Conservation (phyloP, 2,113 vertebrate species). For the Tachysurus fulvidraco region DNA sequence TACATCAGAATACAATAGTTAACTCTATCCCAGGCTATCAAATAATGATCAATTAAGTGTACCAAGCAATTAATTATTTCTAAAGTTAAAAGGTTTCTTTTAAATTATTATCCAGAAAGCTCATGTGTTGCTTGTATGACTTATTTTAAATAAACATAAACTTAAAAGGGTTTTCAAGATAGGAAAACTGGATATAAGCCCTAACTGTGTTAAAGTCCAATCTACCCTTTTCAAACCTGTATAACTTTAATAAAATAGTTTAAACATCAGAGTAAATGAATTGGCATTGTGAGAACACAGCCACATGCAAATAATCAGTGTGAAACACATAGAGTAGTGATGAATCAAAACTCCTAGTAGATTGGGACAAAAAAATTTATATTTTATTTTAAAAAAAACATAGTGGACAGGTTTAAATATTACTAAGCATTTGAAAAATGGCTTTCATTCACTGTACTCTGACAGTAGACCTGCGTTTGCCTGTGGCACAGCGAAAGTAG, state of each 20-base stretch:
- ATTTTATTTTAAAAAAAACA: background rate
- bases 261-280: background rate
- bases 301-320: background rate
- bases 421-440: background rate
- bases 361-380: background rate
- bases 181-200: no score
- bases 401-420: background rate
- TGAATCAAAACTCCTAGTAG: background rate
- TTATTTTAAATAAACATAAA: no score
- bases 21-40: no score
- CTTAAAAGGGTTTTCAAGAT: no score
- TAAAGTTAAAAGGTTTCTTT: no score
- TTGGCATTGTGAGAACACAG: background rate
- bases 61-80: no score
- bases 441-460: background rate
- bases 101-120: no score
- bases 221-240: no score
- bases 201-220: no score
- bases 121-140: no score
- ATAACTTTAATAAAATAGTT: background rate
- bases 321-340: background rate
- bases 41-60: no score
- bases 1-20: no score
- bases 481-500: slow-evolving; percentile 5
- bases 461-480: background rate